Percentiles rank a stretch among this genome's conserved stretches.
Evolutionary conservation across 2,797 vertebrate genomes (phyloP).

Genomic region (Heliangelus exortis): DNA sequence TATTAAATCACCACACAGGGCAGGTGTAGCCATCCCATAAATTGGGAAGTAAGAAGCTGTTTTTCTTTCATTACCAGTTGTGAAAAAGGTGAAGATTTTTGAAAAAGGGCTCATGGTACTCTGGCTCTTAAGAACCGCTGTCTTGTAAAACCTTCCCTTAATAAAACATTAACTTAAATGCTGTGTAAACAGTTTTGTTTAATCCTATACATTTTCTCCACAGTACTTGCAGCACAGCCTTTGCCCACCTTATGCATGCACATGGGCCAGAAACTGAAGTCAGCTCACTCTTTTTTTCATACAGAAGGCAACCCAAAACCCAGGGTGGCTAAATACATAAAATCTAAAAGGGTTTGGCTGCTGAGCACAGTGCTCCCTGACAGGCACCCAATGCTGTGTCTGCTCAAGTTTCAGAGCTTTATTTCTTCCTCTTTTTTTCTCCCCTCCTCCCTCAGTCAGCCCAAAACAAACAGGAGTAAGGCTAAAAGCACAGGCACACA

Average conservation of each 20-base stretch:
- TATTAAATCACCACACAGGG: neutral
- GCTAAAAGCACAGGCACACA: neutral
- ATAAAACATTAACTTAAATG: slow-evolving; percentile 49
- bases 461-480: neutral
- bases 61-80: neutral
- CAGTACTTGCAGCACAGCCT: neutral
- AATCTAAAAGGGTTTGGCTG: neutral
- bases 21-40: neutral
- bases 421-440: neutral
- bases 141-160: slow-evolving; percentile 32
- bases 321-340: neutral
- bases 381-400: neutral
- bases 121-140: neutral
- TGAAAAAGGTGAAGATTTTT: neutral
- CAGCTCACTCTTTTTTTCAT: neutral
- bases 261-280: neutral
- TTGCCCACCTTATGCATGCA: neutral
- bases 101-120: neutral
- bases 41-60: neutral
- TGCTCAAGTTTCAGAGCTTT: neutral
- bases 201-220: neutral
- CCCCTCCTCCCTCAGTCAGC: neutral
- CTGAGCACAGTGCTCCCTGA: neutral
- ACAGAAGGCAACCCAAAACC: neutral
- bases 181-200: slow-evolving; percentile 9